Percentiles rank a stretch among this genome's conserved stretches.
phyloP scores from a whole-genome alignment of 2,113 vertebrate genomes.

The Apodemus speciosus region DNA sequence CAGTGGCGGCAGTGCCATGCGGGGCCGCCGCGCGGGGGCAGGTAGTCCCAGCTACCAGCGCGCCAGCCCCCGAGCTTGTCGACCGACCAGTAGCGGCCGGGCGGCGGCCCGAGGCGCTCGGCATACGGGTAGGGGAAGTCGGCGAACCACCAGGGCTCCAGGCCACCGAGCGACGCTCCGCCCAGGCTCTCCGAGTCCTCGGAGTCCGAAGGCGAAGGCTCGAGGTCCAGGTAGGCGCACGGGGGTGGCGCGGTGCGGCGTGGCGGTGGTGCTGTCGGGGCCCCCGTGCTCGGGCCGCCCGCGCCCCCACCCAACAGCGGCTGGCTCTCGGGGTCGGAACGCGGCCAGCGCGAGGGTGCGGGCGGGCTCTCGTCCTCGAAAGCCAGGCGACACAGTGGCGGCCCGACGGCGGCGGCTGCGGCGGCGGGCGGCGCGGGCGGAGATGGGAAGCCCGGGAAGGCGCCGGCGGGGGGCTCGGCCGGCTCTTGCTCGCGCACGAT shows the following conservation, averaged over 20 bases:
- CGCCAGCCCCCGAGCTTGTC: slow-evolving; percentile 93
- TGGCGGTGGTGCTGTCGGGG: slow-evolving; percentile 81
- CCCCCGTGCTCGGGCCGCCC: slow-evolving; percentile 56
- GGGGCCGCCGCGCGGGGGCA: slow-evolving; percentile 85
- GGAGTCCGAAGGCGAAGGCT: slow-evolving; percentile 85
- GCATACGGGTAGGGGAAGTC: slow-evolving; percentile 92
- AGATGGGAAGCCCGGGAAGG: slow-evolving; percentile 83
- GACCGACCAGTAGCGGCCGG: slow-evolving; percentile 93
- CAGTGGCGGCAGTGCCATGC: slow-evolving; percentile 84
- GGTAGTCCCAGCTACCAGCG: slow-evolving; percentile 85
- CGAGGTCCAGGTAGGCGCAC: slow-evolving; percentile 90
- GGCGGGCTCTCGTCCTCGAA: slow-evolving; percentile 84
- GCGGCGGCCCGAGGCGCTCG: slow-evolving; percentile 88
- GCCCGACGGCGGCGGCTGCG: slow-evolving; percentile 81
- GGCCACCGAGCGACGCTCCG: slow-evolving; percentile 80
- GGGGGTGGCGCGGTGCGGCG: slow-evolving; percentile 86
- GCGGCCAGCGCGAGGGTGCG: slow-evolving; percentile 74
- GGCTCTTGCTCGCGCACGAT: slow-evolving; percentile 88
- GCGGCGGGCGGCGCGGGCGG: slow-evolving; percentile 85
- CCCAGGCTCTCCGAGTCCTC: slow-evolving; percentile 86
- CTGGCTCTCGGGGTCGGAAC: slow-evolving; percentile 79
- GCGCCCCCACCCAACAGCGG: slow-evolving; percentile 73
- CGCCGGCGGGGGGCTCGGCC: slow-evolving; percentile 83
- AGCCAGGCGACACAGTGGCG: slow-evolving; percentile 85
- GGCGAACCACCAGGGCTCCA: slow-evolving; percentile 85